Evolutionary conservation across 2,113 vertebrate species (phyloP).

Genomic region (Micronycteris hirsuta): DNA sequence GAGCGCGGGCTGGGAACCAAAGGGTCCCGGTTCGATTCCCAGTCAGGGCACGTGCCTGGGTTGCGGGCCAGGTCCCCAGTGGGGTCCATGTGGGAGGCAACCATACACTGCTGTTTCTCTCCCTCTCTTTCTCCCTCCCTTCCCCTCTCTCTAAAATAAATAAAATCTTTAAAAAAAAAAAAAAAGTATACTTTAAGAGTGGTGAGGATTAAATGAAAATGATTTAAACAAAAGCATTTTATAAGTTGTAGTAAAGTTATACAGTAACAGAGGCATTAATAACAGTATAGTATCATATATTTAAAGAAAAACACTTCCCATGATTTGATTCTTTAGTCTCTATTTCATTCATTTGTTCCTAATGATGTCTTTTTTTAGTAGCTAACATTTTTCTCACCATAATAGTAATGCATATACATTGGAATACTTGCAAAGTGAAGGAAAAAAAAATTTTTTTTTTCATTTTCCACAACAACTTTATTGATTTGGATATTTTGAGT

Average conservation of each 20-base stretch:
- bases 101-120: no score
- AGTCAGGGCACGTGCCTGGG: no score
- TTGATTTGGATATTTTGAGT: no score
- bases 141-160: no score
- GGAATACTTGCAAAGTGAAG: not conserved
- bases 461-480: not conserved
- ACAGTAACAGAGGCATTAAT: slow-evolving; percentile 15
- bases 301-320: not conserved
- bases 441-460: not conserved
- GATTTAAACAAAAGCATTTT: not conserved
- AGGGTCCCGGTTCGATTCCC: no score
- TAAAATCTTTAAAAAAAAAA: no score
- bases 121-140: no score
- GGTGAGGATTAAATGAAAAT: not conserved
- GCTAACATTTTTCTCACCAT: not conserved
- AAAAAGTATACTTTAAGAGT: no score
- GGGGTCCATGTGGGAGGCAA: no score
- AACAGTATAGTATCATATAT: not conserved
- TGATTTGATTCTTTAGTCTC: not conserved
- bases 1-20: no score
- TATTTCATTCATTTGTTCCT: not conserved
- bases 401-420: not conserved
- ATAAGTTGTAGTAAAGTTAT: not conserved
- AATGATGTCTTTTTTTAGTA: not conserved
- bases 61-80: no score